Conservation (phyloP, 2,113 vertebrate species). For the Anguilla rostrata region DNA sequence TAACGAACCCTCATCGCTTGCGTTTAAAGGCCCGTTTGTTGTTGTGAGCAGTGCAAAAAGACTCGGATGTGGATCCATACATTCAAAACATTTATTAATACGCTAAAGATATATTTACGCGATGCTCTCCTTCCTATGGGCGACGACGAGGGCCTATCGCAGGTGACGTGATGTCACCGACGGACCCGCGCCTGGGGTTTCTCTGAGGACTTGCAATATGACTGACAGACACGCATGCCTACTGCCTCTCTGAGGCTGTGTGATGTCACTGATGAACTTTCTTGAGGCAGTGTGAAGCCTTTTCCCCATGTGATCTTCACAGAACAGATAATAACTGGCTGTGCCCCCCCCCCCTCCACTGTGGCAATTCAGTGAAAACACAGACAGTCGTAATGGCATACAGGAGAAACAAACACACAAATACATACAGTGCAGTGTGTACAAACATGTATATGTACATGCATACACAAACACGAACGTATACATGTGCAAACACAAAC, state of each 20-base stretch:
- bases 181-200: neutral
- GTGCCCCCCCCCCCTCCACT: neutral
- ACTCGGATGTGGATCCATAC: conserved; percentile 60
- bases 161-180: neutral
- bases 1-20: conserved; percentile 90
- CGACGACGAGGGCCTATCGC: neutral
- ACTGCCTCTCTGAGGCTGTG: neutral
- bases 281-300: neutral
- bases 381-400: neutral
- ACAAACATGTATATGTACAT: conserved; percentile 18
- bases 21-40: conserved; percentile 78
- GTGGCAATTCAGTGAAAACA: neutral
- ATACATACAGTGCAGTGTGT: neutral
- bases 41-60: conserved; percentile 73
- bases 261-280: neutral
- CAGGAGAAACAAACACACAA: neutral
- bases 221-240: neutral
- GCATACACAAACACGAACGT: neutral
- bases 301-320: neutral
- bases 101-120: conserved; percentile 53
- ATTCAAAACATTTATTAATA: conserved; percentile 66
- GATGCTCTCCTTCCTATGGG: neutral
- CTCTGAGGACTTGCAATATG: neutral
- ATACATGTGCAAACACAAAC: neutral
- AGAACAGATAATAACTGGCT: neutral